A percentile compares a stretch with the other conserved stretches of the same genome.
Evolutionary conservation across 2,113 vertebrate genomes (phyloP).

Genomic region (Myotis davidii): DNA sequence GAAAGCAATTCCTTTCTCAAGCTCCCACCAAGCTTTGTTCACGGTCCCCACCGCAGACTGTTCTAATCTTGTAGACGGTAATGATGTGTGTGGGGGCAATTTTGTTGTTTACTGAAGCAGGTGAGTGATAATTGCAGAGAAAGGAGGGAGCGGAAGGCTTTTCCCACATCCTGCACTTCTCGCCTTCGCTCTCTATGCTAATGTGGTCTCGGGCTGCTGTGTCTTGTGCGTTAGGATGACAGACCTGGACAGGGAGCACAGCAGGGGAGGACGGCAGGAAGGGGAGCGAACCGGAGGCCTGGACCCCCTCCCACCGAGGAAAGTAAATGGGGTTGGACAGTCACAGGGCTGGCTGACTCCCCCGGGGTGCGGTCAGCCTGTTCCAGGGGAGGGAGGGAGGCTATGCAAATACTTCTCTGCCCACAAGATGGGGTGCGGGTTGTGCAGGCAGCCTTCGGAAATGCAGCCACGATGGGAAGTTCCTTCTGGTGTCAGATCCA

Average conservation of each 20-base stretch:
- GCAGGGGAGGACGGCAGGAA: not conserved
- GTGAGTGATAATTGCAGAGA: slow-evolving; percentile 71
- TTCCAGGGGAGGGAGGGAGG: not conserved
- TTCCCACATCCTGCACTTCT: slow-evolving; percentile 19
- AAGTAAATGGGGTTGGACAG: not conserved
- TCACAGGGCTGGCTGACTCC: not conserved
- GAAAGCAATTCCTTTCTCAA: slow-evolving; percentile 43
- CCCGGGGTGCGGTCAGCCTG: not conserved
- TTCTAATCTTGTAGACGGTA: slow-evolving; percentile 71
- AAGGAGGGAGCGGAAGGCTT: slow-evolving; percentile 66
- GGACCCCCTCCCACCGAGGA: not conserved
- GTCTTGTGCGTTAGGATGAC: slow-evolving; percentile 38
- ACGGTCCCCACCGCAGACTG: slow-evolving; percentile 5
- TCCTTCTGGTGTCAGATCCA: not conserved
- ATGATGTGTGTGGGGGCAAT: slow-evolving; percentile 70
- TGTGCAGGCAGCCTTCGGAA: not conserved
- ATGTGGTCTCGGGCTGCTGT: not conserved
- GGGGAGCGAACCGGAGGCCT: not conserved
- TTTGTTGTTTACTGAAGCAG: slow-evolving; percentile 76
- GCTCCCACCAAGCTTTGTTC: slow-evolving; percentile 16
- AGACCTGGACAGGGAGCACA: not conserved
- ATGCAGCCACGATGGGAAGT: not conserved
- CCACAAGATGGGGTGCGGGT: not conserved
- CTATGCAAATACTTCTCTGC: not conserved
- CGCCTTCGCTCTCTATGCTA: slow-evolving; percentile 54